These are phyloP conservation scores for Loriculus beryllinus DNA, from an alignment of 2,797 vertebrate species.

Conservation along the genomic window DNA sequence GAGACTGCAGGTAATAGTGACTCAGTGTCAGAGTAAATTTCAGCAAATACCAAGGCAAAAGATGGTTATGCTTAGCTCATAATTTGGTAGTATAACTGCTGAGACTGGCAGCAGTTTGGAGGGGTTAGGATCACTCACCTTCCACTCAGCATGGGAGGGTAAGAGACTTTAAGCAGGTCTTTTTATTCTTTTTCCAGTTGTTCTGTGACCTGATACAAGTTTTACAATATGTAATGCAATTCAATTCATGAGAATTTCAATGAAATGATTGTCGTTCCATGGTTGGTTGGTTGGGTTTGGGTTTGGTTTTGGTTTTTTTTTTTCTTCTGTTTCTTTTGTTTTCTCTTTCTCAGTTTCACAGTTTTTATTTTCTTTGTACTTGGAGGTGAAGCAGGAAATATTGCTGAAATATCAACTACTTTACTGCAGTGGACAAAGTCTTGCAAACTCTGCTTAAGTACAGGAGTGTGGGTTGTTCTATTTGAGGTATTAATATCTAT, in stretches of 20 bases:
- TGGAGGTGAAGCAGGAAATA: neutral
- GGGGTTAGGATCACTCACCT: neutral
- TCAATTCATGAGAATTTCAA: neutral
- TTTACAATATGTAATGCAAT: neutral
- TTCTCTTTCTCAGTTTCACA: neutral
- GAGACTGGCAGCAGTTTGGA: neutral
- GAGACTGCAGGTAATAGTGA: neutral
- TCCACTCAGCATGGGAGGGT: neutral
- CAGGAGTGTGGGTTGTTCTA: neutral
- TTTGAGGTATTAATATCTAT: neutral
- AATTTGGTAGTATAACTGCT: neutral
- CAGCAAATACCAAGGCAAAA: neutral
- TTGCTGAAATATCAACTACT: neutral
- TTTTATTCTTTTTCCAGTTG: neutral
- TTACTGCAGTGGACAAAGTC: neutral
- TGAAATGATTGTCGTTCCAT: neutral
- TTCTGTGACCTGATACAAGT: neutral
- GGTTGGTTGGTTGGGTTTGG: neutral
- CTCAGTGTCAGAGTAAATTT: neutral
- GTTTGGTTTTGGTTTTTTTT: neutral
- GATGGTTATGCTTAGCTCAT: neutral
- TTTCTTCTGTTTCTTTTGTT: neutral
- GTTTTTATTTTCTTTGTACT: neutral
- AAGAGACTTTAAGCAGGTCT: neutral
- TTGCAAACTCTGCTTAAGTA: neutral